Base-by-base conservation (phyloP, 2,113 vertebrate genomes). In the Cinclus mexicanus region DNA sequence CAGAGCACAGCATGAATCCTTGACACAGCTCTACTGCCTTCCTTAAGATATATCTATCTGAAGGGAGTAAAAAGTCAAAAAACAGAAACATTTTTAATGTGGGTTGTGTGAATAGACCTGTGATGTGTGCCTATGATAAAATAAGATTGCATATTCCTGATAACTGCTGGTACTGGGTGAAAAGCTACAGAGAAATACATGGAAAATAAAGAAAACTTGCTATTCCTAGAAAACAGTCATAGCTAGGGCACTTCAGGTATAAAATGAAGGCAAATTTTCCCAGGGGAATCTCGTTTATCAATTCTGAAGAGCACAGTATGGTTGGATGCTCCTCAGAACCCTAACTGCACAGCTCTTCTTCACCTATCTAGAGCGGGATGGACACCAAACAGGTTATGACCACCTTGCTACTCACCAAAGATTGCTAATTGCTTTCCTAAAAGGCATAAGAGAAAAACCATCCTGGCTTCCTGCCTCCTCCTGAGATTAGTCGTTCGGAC, bases 71-170 rank as follows among this genome's bases (percentile, higher is more conserved):
- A 53, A 84, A 72, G 37, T 42, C 55, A 90, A 75, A 61, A 94
- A 93, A 82, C 55, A 94, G 16, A 81, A 95, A 71, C 17, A 83
- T 87, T 94, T 95, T 91, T 65, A 33, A 84, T 44, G 46, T 69
- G 46, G 39, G 53, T 65, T 71, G 57, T 46, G 47, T 41, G 39
- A 90, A 67, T 1, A 79, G 60, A 47, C 50, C 59, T 91, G 76
- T 75, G 39, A 86, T 74, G 33, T 39, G 47, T 57, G 65, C 47
- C 53, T 57, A 19, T 29, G 53, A 80, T 60, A 78, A 93, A 63
- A 29, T 18, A 75, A 89, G 44, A 72, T 2, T 44, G 52, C 11
- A 39, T n/a, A 77, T 60, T 74, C 21, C 59, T 68, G 47, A 71
- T 52, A 3, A 3, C 26, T 82, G 20, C 55, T 14, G 2, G 6